Conservation (phyloP, 2,797 vertebrate genomes). For the Darevskia nairensis region DNA sequence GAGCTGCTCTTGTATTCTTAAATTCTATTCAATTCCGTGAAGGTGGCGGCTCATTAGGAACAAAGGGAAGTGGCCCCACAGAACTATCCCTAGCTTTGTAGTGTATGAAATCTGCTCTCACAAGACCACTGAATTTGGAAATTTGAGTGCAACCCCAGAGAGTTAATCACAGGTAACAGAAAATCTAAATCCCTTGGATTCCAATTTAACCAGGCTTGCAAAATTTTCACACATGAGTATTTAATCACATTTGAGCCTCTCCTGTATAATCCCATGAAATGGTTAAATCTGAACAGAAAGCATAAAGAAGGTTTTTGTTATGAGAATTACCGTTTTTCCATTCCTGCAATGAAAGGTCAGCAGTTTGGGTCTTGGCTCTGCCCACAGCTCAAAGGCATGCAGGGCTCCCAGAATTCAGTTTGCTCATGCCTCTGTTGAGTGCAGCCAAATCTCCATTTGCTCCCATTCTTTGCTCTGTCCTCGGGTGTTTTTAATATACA, state of each 20-base stretch:
- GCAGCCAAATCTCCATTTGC: background rate
- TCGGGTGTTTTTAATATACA: no score
- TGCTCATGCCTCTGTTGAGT: background rate
- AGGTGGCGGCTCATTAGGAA: background rate
- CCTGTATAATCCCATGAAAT: background rate
- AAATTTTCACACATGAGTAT: background rate
- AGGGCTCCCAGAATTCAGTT: background rate
- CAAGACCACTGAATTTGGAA: background rate
- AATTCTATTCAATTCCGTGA: background rate
- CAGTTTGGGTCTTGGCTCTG: no score
- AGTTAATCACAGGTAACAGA: background rate
- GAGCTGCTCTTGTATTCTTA: background rate
- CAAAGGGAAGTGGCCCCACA: background rate
- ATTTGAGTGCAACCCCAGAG: background rate
- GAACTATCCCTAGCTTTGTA: background rate
- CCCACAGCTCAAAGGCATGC: no score
- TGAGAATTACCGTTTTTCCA: background rate
- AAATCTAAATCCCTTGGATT: background rate
- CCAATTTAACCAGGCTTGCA: background rate
- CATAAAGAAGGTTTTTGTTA: background rate
- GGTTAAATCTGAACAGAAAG: background rate
- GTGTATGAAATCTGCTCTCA: background rate
- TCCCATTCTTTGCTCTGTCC: background rate
- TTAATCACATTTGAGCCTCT: background rate
- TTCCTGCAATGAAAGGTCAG: background rate